Evolutionary conservation across 2,888 invertebrate genomes (phyloP).

Genomic region (Gortyna flavago): DNA sequence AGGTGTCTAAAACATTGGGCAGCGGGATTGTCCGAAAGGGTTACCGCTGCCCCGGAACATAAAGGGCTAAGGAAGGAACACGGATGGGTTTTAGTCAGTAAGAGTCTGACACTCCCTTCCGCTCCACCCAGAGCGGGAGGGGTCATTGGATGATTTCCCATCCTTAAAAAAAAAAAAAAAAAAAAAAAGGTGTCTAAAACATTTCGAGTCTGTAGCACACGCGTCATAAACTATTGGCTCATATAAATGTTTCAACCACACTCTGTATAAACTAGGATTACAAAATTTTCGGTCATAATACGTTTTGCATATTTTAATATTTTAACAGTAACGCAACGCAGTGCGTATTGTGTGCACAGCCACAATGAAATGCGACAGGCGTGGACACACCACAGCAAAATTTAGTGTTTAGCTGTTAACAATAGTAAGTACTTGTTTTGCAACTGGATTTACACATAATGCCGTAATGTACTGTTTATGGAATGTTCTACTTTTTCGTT

Average conservation of each 20-base stretch:
- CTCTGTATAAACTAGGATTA: conserved; percentile 48
- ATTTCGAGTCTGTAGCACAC: conserved; percentile 12
- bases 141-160: no score
- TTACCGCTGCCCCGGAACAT: no score
- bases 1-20: conserved; percentile 25
- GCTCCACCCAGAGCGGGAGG: no score
- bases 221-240: conserved; percentile 22
- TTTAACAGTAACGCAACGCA: conserved; percentile 50
- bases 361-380: conserved; percentile 45
- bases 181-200: no score
- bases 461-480: conserved; percentile 19
- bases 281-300: conserved; percentile 59
- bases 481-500: conserved; percentile 35
- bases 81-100: no score
- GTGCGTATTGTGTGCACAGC: conserved; percentile 59
- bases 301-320: conserved; percentile 59
- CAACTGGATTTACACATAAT: conserved; percentile 48
- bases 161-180: no score
- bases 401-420: conserved; percentile 51
- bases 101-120: no score
- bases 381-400: conserved; percentile 49
- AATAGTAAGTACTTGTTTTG: conserved; percentile 46
- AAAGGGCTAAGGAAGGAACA: no score
- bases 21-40: no score
- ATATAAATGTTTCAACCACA: conserved; percentile 21